Evolutionary conservation across 2,888 invertebrate genomes (phyloP), one percentile per base, ranked within the genome.

Genomic region (Pyrrhosoma nymphula): DNA sequence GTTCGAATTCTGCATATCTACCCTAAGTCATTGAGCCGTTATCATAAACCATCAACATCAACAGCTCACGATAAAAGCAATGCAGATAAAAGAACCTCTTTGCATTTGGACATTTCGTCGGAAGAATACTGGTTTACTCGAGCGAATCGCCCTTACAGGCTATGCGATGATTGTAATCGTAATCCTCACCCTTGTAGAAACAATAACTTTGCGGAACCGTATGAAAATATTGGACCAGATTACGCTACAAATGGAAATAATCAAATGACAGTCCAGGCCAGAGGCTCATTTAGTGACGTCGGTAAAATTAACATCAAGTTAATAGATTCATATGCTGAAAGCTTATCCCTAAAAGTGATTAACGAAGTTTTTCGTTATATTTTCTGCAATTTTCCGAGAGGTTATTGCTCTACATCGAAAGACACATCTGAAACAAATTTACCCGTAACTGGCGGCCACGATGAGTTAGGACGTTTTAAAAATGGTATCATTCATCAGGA

Each of bases 101-200:
- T 47, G 75, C 18, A 26, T n/a, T 47, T 93, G 8, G 93, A 69
- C 30, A 47, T 93, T 39, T n/a, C 69, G 47, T 26, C 69, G 1
- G 93, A 93, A 39, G 93, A 93, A 60, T 93, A 93, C 18, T 93
- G 93, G 93, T 93, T 93, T 93, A 47, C 93, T 26, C 93, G 75
- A 39, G 56, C 93, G 6, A 93, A 93, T 18, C 47, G 93, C 10
- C 93, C 93, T 47, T 69, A 26, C n/a, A 93, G n/a, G 39, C 20
- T 23, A 18, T 39, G 93, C 26, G 93, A 93, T 93, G 93, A 30
- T 10, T 93, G 93, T 75, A 69, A 75, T 16, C 55, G 93, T 23
- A 75, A 35, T 47, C 47, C 75, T 55, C 63, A n/a, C 18, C 39
- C 47, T 26, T n/a, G 1, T 18, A 16, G 39, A n/a, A n/a, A 63